Base-by-base conservation (phyloP, 2,888 invertebrate genomes). In the Cosmorhoe ocellata region DNA sequence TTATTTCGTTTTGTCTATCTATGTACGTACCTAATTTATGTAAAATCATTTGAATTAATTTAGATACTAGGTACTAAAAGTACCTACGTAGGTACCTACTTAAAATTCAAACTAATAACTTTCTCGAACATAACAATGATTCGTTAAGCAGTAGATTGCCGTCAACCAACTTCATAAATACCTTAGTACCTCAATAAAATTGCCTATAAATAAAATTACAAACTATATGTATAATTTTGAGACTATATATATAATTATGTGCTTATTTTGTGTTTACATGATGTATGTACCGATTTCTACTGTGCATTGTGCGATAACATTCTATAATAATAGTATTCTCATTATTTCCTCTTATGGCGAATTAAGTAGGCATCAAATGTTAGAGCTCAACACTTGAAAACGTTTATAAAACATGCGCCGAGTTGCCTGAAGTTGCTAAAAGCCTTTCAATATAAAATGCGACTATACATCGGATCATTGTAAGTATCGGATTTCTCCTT, bases 271-370 rank as follows among this genome's bases (percentile, higher is more conserved):
- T 61, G 59, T 56, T 34, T 50, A 57, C 49, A 51, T 42, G 42
- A 50, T 51, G 42, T 51, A 57, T 54, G 24, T 47, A 48, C 55
- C 49, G 48, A 56, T 61, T 56, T 48, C 48, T 54, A 30, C 48
- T 61, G 61, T 61, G 61, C 61, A 61, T 56, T 56, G 52, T 52
- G 56, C 50, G 44, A 60, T 45, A 51, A 42, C 12, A 33, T 39
- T 45, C 43, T 48, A 51, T 58, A 48, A 51, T 33, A 45, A 44
- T n/a, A n/a, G n/a, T n/a, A 56, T 39, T 34, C 22, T 49, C 42
- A 26, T 45, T 43, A 41, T 38, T 37, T 38, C 28, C 18, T 49
- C 41, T 44, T 50, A 46, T 33, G 32, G 28, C 38, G 42, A 54
- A n/a, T n/a, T n/a, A n/a, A n/a, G n/a, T n/a, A 45, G 49, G 33